Base-by-base conservation (phyloP, 2,888 invertebrate species). In the Philereme transversata region DNA sequence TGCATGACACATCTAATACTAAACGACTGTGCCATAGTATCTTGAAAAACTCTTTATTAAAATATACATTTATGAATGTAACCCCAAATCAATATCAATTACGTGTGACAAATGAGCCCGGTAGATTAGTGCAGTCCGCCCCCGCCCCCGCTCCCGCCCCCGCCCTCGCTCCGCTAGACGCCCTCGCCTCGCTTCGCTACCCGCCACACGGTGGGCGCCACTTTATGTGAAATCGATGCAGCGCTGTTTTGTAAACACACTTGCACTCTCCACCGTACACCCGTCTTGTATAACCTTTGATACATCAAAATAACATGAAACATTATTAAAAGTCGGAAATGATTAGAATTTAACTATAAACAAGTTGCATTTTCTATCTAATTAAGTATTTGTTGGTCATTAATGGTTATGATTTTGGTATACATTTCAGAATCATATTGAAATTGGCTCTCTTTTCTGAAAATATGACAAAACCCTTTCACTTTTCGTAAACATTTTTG, bases 151-250 rank as follows among this genome's bases (percentile, higher is more conserved):
- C 60, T 57, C 52, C 57, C 59, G 66, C 60, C 38, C 62, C 66
- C 71, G 71, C 67, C 43, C 65, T 67, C 70, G 72, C 73, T 44
- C 60, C 67, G 57, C 62, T 64, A 58, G 67, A 69, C 71, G 66
- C 64, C 57, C 59, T 22, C 22, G 22, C 22, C 22, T 3, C 22
- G 22, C 22, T 52, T 52, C 47, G 57, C 59, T 52, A 43, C 57
- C 22, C 63, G 57, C 61, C 61, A 51, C 65, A 40, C 65, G 58
- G 51, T 67, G 66, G 59, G 56, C 63, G 63, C 63, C 82, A 81
- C 77, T 91, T 92, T 91, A 92, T 92, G 92, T 86, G 90, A 90
- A 91, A 92, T 92, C 91, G 91, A 92, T 92, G 92, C 88, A 84
- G 65, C 79, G 75, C 79, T 91, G 91, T 91, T 63, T 92, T 88